These are phyloP conservation scores for Phymanthus crucifer DNA, from an alignment of 92 coral and sea anemone species.

Conservation along the genomic window DNA sequence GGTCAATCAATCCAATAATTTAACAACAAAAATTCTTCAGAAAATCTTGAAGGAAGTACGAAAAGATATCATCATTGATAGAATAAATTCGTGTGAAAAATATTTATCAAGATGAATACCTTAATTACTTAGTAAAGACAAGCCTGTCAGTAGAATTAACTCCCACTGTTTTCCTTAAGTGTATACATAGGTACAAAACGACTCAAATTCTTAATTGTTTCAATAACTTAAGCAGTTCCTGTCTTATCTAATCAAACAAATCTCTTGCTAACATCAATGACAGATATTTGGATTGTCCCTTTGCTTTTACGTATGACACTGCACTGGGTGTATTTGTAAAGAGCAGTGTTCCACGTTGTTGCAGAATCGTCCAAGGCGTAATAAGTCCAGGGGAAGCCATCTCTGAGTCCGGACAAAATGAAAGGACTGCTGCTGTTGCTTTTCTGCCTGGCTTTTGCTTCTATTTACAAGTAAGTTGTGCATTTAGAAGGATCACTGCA, in stretches of 20 bases:
- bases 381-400: neutral
- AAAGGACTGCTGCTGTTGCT: neutral
- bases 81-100: no score
- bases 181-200: neutral
- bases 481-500: neutral
- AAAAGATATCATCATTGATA: neutral
- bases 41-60: neutral
- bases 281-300: neutral
- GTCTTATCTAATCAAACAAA: neutral
- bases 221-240: neutral
- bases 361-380: neutral
- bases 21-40: neutral
- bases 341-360: neutral
- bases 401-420: neutral
- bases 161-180: neutral
- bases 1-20: neutral
- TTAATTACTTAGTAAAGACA: neutral
- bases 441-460: neutral
- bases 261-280: neutral
- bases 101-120: neutral
- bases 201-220: neutral
- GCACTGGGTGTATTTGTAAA: neutral
- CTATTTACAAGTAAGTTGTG: neutral
- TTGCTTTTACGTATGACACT: neutral
- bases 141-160: neutral